Conservation (phyloP, 2,797 vertebrate genomes). For the Megalops cyprinoides region DNA sequence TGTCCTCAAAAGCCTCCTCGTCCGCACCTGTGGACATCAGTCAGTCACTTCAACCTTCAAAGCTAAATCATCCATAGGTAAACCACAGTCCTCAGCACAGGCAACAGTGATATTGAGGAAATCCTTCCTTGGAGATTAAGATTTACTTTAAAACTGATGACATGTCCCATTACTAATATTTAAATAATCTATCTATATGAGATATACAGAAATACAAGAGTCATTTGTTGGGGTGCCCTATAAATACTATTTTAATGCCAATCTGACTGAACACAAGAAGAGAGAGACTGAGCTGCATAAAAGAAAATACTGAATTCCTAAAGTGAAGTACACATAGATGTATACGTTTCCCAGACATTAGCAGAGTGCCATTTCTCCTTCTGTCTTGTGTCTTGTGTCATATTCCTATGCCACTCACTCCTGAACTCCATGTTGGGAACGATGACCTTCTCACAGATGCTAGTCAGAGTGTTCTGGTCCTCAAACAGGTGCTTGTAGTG, state of each 20-base stretch:
- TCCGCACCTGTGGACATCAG: constrained; percentile 82
- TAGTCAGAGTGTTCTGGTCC: constrained; percentile 94
- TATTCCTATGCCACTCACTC: constrained; percentile 75
- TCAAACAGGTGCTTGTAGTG: constrained; percentile 99
- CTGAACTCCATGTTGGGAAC: constrained; percentile 99
- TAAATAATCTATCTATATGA: too few species aligned
- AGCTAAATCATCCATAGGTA: too few species aligned
- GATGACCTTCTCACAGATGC: constrained; percentile 99
- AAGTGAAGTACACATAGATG: too few species aligned
- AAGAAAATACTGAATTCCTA: too few species aligned
- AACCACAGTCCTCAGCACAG: too few species aligned
- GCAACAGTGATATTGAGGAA: too few species aligned
- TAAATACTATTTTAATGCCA: neutral
- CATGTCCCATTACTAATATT: too few species aligned
- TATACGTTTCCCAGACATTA: neutral
- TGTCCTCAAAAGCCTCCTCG: constrained; percentile 99
- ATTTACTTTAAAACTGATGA: too few species aligned
- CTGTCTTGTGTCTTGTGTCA: neutral
- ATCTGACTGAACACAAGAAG: neutral
- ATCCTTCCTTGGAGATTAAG: too few species aligned
- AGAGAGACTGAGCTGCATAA: too few species aligned
- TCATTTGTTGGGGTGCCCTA: neutral
- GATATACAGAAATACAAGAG: too few species aligned
- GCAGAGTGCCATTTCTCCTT: constrained; percentile 14
- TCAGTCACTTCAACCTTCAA: neutral